Evolutionary conservation across 1,140 invertebrate genomes (phyloP), one percentile per base, ranked within the genome.

Genomic region (Tachypleus tridentatus): DNA sequence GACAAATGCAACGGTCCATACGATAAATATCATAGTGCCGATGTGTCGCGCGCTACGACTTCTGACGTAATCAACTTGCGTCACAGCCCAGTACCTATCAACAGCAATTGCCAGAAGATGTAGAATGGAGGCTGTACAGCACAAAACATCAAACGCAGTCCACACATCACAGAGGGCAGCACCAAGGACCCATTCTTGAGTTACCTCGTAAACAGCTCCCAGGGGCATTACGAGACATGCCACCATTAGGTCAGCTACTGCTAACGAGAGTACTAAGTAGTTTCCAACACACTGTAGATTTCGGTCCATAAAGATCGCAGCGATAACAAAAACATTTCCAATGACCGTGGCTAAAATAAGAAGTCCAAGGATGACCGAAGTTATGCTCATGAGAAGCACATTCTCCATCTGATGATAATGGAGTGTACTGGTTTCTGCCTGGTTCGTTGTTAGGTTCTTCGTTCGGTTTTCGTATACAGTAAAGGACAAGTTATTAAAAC

Each of bases 1-100:
- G 4, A 91, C 74, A 72, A 91, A 84, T n/a, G 91, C 85, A 0
- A 89, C 85, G 5, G 84, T 75, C 93, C 93, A 97, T 4, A 95
- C 88, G n/a, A 91, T 77, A 52, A 87, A 82, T 62, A 99, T 93
- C 89, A 98, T 93, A 49, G 85, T 82, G 66, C 89, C 86, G 72
- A 98, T 96, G 63, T 89, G 81, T 63, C 72, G 73, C 58, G 87
- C 84, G 73, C 88, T 93, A 71, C 93, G 81, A 76, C 92, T 87
- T 77, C 93, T 88, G 72, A 93, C 91, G 80, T 97, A 97, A 80
- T 94, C 91, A 64, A 97, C 87, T 76, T 93, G 86, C 57, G 93
- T 96, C 70, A 97, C 92, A 62, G 91, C 90, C 91, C 92, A 95
- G 78, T 95, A 98, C 86, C 93, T 86, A 79, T 96, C 93, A 10